Percentiles rank a stretch among this genome's conserved stretches.
These are phyloP conservation scores for Stenodera caucasica DNA, from an alignment of 2,888 invertebrate genomes.

Conservation along the genomic window DNA sequence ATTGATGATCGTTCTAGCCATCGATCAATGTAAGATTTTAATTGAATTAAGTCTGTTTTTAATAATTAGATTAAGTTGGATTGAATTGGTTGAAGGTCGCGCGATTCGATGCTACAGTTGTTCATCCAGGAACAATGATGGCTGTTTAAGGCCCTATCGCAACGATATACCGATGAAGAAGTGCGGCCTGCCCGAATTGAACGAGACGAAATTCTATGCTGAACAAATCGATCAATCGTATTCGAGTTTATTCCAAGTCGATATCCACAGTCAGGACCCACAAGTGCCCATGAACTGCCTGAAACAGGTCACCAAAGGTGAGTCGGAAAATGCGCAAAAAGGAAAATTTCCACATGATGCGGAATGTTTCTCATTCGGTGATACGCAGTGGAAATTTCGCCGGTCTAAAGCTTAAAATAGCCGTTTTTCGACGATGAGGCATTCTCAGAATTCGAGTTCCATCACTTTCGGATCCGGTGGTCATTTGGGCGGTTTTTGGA, in stretches of 20 bases:
- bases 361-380: constrained; percentile 11
- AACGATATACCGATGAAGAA: constrained; percentile 35
- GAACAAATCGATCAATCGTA: constrained; percentile 37
- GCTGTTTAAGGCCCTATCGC: constrained; percentile 44
- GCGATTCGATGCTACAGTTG: constrained; percentile 49
- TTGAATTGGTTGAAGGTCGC: constrained; percentile 25
- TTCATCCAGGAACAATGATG: constrained; percentile 41
- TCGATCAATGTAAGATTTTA: constrained; percentile 1
- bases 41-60: neutral
- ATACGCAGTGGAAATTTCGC: neutral
- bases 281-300: constrained; percentile 44
- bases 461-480: no score
- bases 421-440: neutral
- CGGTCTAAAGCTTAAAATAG: neutral
- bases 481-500: no score
- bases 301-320: constrained; percentile 48
- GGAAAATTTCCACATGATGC: neutral
- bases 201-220: constrained; percentile 40
- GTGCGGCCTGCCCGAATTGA: constrained; percentile 41
- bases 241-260: constrained; percentile 45
- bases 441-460: neutral
- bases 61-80: neutral
- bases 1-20: neutral
- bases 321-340: no score
- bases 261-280: constrained; percentile 35